Evolutionary conservation across 1,140 invertebrate genomes (phyloP).

Genomic region (Megalonaias nervosa): DNA sequence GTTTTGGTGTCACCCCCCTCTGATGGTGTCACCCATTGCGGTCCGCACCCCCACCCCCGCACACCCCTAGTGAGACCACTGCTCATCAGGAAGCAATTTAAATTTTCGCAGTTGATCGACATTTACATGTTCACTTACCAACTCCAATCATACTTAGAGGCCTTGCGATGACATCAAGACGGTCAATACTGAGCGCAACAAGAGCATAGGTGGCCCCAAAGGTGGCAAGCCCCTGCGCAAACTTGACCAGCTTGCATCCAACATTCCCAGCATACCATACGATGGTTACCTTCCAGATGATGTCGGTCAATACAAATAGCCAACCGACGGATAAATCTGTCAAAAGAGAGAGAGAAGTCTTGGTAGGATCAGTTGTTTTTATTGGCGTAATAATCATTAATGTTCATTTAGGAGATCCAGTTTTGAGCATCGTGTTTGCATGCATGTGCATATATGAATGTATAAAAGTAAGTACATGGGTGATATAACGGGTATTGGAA

Average conservation of each 20-base stretch:
- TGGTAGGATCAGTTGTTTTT: background rate
- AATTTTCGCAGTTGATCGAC: too few species aligned
- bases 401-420: background rate
- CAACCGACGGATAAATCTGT: slow-evolving; percentile 57
- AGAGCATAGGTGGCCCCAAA: slow-evolving; percentile 96
- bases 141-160: slow-evolving; percentile 77
- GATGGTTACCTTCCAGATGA: slow-evolving; percentile 61
- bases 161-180: slow-evolving; percentile 95
- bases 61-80: too few species aligned
- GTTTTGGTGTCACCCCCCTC: too few species aligned
- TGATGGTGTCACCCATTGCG: too few species aligned
- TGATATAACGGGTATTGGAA: too few species aligned
- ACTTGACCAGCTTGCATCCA: slow-evolving; percentile 58
- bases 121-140: slow-evolving; percentile 39
- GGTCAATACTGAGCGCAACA: slow-evolving; percentile 93
- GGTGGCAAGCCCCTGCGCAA: slow-evolving; percentile 72
- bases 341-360: slow-evolving; percentile 2
- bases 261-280: slow-evolving; percentile 59
- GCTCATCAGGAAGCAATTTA: too few species aligned
- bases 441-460: too few species aligned
- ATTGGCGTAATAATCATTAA: background rate
- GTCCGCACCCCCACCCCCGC: too few species aligned
- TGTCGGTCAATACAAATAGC: slow-evolving; percentile 58
- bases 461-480: too few species aligned
- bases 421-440: background rate